Evolutionary conservation across 2,888 invertebrate genomes (phyloP), one percentile per base, ranked within the genome.

Genomic region (Globia sparganii): DNA sequence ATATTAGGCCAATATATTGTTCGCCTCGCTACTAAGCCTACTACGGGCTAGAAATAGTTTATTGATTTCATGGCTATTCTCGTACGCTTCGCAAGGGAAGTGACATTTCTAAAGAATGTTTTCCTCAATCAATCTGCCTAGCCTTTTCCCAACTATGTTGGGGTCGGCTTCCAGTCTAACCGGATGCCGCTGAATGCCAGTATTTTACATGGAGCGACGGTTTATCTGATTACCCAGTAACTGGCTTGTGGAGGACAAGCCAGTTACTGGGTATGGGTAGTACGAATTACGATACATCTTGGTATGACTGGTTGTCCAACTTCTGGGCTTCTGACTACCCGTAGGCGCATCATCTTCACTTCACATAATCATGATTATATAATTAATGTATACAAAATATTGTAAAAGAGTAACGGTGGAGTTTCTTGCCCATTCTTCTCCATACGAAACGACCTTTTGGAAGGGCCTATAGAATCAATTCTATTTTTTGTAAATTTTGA

Each of bases 51-150:
- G 13, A 43, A 53, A 69, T 78, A 70, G 53, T 61, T 69, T 77
- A 77, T 77, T 46, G 78, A 78, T 78, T 69, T 37, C 0, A 62
- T 43, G 18, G 61, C 78, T 78, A 77, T 78, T 78, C 28, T 70
- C 13, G 70, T n/a, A 59, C n/a, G n/a, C 4, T 56, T 11, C 49
- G 15, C 15, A 0, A 56, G 8, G 6, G 59, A 77, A 15, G 11
- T 66, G 34, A 34, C 37, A 8, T 56, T 15, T 34, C 40, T 25
- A 56, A 31, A n/a, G 6, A 34, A 43, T 34, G 0, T 43, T 58
- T 34, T 28, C 28, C 28, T 67, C 5, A 9, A 15, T 31, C 0
- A 15, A 15, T 4, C 4, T 46, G 31, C 13, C 8, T 46, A 28
- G 21, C 21, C 13, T 66, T 28, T 25, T 18, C 11, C 18, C 28